phyloP scores from a whole-genome alignment of 2,888 invertebrate species.

The Apamea sordens region DNA sequence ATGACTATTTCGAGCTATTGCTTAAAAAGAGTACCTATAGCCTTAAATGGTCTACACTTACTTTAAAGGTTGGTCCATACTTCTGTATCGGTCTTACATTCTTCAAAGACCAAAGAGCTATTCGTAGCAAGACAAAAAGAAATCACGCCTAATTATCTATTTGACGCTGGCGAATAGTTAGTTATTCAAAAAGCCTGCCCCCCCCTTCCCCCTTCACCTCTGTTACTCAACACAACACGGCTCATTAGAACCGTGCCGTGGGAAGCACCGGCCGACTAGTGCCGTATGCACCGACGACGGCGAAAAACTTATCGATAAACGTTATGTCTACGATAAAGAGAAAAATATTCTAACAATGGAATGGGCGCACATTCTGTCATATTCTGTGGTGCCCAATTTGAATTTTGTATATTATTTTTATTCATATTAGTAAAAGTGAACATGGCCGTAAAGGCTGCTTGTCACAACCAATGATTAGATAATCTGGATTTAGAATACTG shows the following conservation, averaged over 20 bases:
- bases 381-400: neutral
- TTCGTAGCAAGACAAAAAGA: slow-evolving; percentile 64
- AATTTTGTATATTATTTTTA: neutral
- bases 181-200: slow-evolving; percentile 77
- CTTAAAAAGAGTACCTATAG: neutral
- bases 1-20: neutral
- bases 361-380: neutral
- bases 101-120: slow-evolving; percentile 18
- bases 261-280: slow-evolving; percentile 81
- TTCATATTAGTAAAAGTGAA: neutral
- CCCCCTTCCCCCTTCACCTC: slow-evolving; percentile 70
- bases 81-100: slow-evolving; percentile 9
- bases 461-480: neutral
- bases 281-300: slow-evolving; percentile 61
- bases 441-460: neutral
- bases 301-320: slow-evolving; percentile 53
- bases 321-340: neutral
- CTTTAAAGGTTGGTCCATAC: neutral
- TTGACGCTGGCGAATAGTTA: slow-evolving; percentile 77
- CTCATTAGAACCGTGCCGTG: slow-evolving; percentile 89
- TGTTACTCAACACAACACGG: slow-evolving; percentile 87
- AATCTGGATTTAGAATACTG: neutral
- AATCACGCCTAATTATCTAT: slow-evolving; percentile 76
- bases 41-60: neutral
- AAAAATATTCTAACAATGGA: neutral